Evolutionary conservation across 2,888 invertebrate genomes (phyloP), one percentile per base, ranked within the genome.

Genomic region (Cephus sareptanus): DNA sequence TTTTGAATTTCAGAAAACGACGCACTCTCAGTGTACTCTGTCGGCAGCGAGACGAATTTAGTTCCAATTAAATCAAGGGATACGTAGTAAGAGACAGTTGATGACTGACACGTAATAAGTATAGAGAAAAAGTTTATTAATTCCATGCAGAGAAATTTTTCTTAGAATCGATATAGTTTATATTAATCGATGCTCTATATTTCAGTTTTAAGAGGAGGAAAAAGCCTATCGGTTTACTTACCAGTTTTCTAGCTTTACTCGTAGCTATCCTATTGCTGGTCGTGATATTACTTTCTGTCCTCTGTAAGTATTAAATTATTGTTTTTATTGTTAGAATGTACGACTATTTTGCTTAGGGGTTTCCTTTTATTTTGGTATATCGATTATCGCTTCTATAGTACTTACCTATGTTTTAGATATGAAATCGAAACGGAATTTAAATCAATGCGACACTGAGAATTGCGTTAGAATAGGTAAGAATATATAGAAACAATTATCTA

Each of bases 401-500:
- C 40, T 35, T 76, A 33, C 76, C 69, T 77, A 56, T 73, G 80
- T 82, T 86, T 76, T 82, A 89, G 88, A 84, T 83, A 81, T 82
- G 74, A 85, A 84, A 81, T 74, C 83, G 9, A 75, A 77, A 69
- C 73, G 35, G 15, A 75, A 75, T 30, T 76, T 31, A 77, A 84
- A 85, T 56, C 85, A 94, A 56, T 96, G 96, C 86, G 94, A 93
- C 76, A 94, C 93, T 35, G 94, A 93, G 78, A 94, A 95, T 89
- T 96, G 96, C 85, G 92, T 96, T 69, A 93, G 95, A 37, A 87
- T 89, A 83, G 91, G 91, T 91, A 77, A 86, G 87, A 76, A 34
- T 33, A 74, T 34, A 78, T 40, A 13, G 35, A 34, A 35, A 69
- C 34, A 77, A 35, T 34, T 13, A 73, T 33, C 12, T 34, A 56